Percentiles rank a stretch among this genome's conserved stretches.
Conservation (phyloP, 2,797 vertebrate genomes). For the Naso thynnoides region DNA sequence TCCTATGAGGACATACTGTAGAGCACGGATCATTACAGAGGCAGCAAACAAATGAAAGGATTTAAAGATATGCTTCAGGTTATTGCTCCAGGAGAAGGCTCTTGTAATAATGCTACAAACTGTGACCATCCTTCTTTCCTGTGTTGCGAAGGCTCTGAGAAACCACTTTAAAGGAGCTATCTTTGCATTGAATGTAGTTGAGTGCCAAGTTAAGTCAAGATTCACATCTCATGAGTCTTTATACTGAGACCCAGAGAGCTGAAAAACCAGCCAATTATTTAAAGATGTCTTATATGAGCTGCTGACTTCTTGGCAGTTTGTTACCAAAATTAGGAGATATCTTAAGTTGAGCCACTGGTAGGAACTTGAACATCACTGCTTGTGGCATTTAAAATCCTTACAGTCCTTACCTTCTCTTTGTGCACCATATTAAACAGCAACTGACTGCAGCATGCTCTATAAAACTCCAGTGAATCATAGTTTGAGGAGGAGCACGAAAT, state of each 20-base stretch:
- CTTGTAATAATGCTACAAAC: constrained; percentile 7
- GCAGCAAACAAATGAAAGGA: constrained; percentile 59
- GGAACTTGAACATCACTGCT: not conserved
- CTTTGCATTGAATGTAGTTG: constrained; percentile 33
- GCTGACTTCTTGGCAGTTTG: constrained; percentile 13
- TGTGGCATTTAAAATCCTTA: not conserved
- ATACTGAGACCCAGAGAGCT: constrained; percentile 1
- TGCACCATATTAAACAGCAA: constrained; percentile 10
- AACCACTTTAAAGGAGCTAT: constrained; percentile 22
- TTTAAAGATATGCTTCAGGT: constrained; percentile 22
- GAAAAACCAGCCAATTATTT: constrained; percentile 22
- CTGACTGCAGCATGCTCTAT: not conserved
- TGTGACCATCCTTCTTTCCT: constrained; percentile 4
- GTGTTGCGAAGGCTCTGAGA: constrained; percentile 14
- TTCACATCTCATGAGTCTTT: constrained; percentile 22
- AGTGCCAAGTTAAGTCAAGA: constrained; percentile 37
- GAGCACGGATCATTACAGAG: constrained; percentile 50
- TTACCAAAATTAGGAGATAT: not conserved
- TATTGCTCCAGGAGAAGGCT: constrained; percentile 3
- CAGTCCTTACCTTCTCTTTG: not conserved
- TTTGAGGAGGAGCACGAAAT: constrained; percentile 8
- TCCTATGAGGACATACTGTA: constrained; percentile 31
- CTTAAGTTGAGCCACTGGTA: not conserved
- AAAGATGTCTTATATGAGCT: not conserved
- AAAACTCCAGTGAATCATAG: constrained; percentile 1